phyloP scores from a whole-genome alignment of 2,113 vertebrate species.

The Athene noctua region DNA sequence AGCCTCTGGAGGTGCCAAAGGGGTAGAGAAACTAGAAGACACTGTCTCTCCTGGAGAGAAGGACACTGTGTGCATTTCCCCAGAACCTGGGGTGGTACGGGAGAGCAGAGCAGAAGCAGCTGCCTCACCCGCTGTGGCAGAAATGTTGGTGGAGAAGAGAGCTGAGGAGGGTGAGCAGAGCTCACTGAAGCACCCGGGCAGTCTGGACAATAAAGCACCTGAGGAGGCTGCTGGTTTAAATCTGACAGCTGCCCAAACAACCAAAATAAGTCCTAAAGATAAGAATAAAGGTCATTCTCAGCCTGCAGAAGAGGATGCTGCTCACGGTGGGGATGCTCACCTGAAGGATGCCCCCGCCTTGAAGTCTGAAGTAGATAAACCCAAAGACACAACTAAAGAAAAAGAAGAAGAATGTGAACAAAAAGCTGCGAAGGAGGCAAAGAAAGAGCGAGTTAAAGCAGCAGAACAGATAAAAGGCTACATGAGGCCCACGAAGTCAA shows the following conservation, averaged over 20 bases:
- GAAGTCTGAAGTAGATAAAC: not conserved
- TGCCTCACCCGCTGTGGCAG: not conserved
- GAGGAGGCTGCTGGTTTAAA: not conserved
- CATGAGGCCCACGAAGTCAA: constrained; percentile 77
- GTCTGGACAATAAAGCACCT: not conserved
- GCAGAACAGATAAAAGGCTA: constrained; percentile 72
- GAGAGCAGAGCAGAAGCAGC: not conserved
- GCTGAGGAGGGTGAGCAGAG: not conserved
- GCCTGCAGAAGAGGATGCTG: not conserved
- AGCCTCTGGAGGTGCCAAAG: not conserved
- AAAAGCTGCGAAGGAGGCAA: not conserved
- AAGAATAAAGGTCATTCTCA: not conserved
- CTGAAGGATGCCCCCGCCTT: accelerated
- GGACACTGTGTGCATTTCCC: not conserved
- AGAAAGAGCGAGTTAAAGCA: constrained; percentile 26
- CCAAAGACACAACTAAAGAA: not conserved
- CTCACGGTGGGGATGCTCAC: not conserved
- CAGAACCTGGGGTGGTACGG: not conserved
- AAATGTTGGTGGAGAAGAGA: not conserved
- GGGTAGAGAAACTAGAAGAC: not conserved
- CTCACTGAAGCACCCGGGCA: not conserved
- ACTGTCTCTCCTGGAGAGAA: not conserved
- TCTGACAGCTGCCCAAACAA: not conserved
- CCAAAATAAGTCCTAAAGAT: not conserved
- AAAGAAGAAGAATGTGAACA: not conserved